These are phyloP conservation scores for Cataglyphis hispanica DNA, from an alignment of 1,140 invertebrate species.

Conservation along the genomic window DNA sequence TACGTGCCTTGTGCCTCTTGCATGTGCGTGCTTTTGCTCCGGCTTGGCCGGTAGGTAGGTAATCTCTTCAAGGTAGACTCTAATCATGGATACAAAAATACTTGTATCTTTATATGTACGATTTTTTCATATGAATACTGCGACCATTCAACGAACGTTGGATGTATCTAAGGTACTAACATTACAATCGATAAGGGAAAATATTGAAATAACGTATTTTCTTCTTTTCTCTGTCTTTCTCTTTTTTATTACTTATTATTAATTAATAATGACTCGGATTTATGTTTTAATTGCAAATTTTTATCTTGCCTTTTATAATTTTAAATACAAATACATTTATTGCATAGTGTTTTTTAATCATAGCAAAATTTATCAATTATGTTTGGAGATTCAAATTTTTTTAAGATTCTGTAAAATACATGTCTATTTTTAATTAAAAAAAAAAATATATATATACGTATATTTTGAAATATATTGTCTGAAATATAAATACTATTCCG, in stretches of 20 bases:
- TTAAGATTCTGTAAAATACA: neutral
- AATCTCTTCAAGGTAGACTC: slow-evolving; percentile 11
- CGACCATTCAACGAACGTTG: neutral
- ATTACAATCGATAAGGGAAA: slow-evolving; percentile 66
- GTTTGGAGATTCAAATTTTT: neutral
- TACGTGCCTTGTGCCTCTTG: slow-evolving; percentile 73
- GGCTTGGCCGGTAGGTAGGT: slow-evolving; percentile 38
- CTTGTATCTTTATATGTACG: neutral
- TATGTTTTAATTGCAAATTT: neutral
- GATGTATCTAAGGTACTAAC: neutral
- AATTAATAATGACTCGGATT: slow-evolving; percentile 24
- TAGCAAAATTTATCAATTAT: neutral
- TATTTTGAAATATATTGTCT: neutral
- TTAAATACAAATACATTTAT: neutral
- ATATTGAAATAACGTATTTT: slow-evolving; percentile 45
- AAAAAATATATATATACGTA: neutral
- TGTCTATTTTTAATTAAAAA: slow-evolving; percentile 2
- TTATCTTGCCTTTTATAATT: neutral
- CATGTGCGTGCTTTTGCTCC: slow-evolving; percentile 71
- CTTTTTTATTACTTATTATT: slow-evolving; percentile 1
- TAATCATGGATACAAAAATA: neutral
- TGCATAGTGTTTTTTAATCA: neutral
- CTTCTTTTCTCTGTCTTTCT: neutral
- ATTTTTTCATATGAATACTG: neutral
- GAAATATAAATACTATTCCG: neutral